Evolutionary conservation across 1,140 invertebrate genomes (phyloP).

Genomic region (Drosophila funebris): DNA sequence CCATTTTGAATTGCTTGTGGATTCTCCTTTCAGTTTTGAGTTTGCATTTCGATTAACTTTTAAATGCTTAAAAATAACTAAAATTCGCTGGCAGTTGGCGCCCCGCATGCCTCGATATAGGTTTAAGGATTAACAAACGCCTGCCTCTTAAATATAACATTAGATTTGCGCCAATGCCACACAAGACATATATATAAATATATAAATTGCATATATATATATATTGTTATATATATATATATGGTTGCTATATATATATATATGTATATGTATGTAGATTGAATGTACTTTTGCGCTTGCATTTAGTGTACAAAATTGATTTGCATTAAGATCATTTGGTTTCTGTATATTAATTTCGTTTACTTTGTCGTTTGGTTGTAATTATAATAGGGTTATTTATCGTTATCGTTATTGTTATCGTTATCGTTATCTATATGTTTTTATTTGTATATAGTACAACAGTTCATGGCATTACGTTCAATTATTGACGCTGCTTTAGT

Average conservation of each 20-base stretch:
- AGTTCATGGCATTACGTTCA: conserved; percentile 67
- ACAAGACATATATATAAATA: conserved; percentile 23
- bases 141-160: conserved; percentile 50
- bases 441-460: conserved; percentile 67
- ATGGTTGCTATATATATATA: conserved; percentile 11
- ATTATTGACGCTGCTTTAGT: conserved; percentile 61
- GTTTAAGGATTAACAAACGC: conserved; percentile 51
- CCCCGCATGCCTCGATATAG: conserved; percentile 58
- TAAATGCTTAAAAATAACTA: conserved; percentile 75
- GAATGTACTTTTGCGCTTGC: conserved; percentile 30
- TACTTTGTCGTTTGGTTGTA: conserved; percentile 56
- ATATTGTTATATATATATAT: conserved; percentile 17
- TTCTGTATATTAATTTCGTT: conserved; percentile 70
- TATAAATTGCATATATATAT: conserved; percentile 22
- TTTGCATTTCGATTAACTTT: conserved; percentile 39
- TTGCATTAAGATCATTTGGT: conserved; percentile 76
- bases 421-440: conserved; percentile 51
- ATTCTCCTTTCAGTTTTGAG: conserved; percentile 16
- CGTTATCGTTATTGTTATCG: conserved; percentile 41
- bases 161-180: conserved; percentile 52
- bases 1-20: conserved; percentile 2
- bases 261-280: conserved; percentile 22
- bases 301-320: conserved; percentile 66
- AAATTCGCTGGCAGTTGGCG: conserved; percentile 69
- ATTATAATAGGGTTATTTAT: conserved; percentile 43